Base-by-base conservation (phyloP, 2,113 vertebrate species). In the Epinephelus moara region DNA sequence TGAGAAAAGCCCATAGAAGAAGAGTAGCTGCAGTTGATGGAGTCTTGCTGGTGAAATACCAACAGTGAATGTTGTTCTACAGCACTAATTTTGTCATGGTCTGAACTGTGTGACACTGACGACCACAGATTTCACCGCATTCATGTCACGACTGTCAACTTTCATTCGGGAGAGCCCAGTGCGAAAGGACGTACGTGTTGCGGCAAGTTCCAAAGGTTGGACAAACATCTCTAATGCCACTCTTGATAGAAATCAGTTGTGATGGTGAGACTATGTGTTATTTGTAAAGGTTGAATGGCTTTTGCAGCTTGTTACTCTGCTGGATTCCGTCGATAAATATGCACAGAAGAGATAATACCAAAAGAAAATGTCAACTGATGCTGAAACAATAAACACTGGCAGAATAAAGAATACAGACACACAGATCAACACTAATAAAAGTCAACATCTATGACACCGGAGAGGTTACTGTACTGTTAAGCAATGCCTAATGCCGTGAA, bases 391-490 rank as follows among this genome's bases (percentile, higher is more conserved):
- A 61, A 70, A 60, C 23, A n/a, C 49, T 0, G 25, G 63, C 5
- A 18, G 30, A 62, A 59, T 17, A 9, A 85, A 77, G 18, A 3
- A 50, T 8, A 57, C 21, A 63, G 56, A 61, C 57, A 56, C 25
- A 53, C n/a, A 30, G 37, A 25, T 37, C 69, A 63, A 23, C 23
- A 60, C 27, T 25, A 66, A 74, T 72, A 69, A 61, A 75, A 75
- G 50, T 53, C 40, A 18, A 40, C 45, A 55, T 81, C 56, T 17
- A 52, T 33, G 42, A 68, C 55, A 74, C 62, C 12, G 4, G 47
- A 42, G 82, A 49, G 62, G 47, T 80, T 75, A 33, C 55, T 63
- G 21, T 53, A 21, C 68, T 69, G 69, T 80, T 80, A 79, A 80
- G 49, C 67, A 70, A 69, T 42, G 82, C 64, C 79, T 50, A 40